These are phyloP conservation scores for Sarcophaga carnaria DNA, from an alignment of 2,888 invertebrate genomes.

Conservation along the genomic window DNA sequence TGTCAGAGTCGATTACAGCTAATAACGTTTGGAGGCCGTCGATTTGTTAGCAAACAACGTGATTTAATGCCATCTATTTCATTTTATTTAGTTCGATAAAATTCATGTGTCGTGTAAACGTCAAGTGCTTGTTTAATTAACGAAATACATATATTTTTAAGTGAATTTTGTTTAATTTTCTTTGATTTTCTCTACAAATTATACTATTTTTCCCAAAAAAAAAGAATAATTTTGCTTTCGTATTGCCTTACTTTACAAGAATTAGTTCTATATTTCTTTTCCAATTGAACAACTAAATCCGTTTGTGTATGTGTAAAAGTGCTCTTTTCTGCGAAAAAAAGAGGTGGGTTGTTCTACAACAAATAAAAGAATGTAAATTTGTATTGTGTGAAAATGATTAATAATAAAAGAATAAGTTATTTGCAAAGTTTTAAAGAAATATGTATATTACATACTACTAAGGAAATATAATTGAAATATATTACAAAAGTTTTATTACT, in stretches of 20 bases:
- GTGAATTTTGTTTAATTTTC: conserved; percentile 53
- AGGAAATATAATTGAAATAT: conserved; percentile 25
- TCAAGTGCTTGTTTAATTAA: conserved; percentile 49
- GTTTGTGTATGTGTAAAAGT: conserved; percentile 21
- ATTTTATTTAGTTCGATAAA: conserved; percentile 60
- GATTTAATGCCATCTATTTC: conserved; percentile 40
- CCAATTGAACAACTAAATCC: not conserved
- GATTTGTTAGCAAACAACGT: not conserved
- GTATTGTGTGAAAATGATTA: not conserved
- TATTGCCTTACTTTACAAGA: not conserved
- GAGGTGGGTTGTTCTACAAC: conserved; percentile 35
- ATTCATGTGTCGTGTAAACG: conserved; percentile 60
- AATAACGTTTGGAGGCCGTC: not conserved
- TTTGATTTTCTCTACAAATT: conserved; percentile 36
- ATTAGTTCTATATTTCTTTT: not conserved
- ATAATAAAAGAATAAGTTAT: not conserved
- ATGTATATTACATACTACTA: not conserved
- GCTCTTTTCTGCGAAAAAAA: conserved; percentile 11
- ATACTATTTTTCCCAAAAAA: not conserved
- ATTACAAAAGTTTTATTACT: conserved; percentile 54
- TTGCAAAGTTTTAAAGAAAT: no score
- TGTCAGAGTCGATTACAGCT: not conserved
- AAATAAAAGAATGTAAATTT: not conserved
- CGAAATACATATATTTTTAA: conserved; percentile 31
- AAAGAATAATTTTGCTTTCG: not conserved